phyloP scores from a whole-genome alignment of 2,888 invertebrate genomes.

The Drosophila limbata region DNA sequence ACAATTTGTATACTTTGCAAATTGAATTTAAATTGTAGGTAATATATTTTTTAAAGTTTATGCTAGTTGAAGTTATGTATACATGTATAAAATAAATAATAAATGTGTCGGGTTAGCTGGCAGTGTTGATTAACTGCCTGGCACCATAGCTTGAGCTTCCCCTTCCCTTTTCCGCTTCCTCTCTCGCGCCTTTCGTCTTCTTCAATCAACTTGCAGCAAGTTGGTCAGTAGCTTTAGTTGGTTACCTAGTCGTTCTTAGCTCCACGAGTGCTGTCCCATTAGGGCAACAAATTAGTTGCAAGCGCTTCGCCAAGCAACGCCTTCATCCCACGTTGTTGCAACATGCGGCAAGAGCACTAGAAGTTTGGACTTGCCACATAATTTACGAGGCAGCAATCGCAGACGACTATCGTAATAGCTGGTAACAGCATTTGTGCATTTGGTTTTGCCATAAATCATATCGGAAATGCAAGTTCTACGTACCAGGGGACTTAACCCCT shows the following conservation, averaged over 20 bases:
- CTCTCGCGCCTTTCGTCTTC: not conserved
- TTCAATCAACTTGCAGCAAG: conserved; percentile 5
- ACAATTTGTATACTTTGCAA: too few relatives aligned
- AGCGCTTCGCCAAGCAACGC: conserved; percentile 15
- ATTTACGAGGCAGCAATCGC: conserved; percentile 70
- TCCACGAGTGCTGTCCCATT: conserved; percentile 62
- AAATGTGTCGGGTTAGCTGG: conserved; percentile 1
- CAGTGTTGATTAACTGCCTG: not conserved
- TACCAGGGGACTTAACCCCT: not conserved
- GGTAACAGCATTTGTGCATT: conserved; percentile 72
- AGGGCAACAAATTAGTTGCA: conserved; percentile 74
- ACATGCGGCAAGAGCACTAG: conserved; percentile 1
- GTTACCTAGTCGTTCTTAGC: conserved; percentile 5
- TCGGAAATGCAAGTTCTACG: conserved; percentile 57
- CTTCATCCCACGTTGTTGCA: conserved; percentile 9
- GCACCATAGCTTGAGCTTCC: not conserved
- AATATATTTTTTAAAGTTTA: not conserved
- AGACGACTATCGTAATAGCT: conserved; percentile 65
- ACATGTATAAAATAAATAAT: not conserved
- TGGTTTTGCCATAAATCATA: conserved; percentile 74
- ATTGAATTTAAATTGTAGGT: not conserved
- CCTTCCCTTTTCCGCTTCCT: not conserved
- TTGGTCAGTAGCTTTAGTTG: conserved; percentile 10
- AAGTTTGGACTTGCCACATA: conserved; percentile 30
- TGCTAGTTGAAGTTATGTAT: not conserved